Conservation (phyloP, 2,888 invertebrate species). For the Epinotia demarniana region DNA sequence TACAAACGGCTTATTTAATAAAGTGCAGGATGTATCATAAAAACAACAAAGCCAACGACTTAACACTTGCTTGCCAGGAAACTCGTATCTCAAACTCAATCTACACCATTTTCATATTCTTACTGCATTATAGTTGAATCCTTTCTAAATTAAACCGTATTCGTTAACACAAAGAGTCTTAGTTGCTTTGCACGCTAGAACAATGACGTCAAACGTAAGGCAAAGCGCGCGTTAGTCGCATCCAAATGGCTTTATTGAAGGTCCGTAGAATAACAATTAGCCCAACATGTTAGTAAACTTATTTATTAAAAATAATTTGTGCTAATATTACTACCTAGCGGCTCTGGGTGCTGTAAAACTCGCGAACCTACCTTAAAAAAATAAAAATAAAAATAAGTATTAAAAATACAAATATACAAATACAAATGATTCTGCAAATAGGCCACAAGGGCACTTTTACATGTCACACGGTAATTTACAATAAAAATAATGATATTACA, state of each 20-base stretch:
- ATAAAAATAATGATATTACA: too few species aligned
- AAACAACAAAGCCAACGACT: constrained; percentile 17
- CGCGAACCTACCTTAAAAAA: too few species aligned
- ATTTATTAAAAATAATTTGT: constrained; percentile 11
- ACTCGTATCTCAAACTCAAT: constrained; percentile 54
- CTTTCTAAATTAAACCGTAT: constrained; percentile 39
- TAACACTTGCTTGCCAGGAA: constrained; percentile 46
- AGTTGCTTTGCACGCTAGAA: constrained; percentile 39
- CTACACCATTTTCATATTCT: constrained; percentile 51
- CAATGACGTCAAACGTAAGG: constrained; percentile 56
- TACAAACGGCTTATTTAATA: constrained; percentile 11
- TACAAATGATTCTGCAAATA: too few species aligned
- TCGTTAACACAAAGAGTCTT: constrained; percentile 2
- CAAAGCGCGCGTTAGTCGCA: constrained; percentile 59
- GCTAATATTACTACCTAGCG: background rate
- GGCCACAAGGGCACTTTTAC: too few species aligned
- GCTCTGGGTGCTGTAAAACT: too few species aligned
- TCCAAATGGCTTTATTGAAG: constrained; percentile 64
- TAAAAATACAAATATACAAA: too few species aligned
- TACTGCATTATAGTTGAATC: constrained; percentile 40
- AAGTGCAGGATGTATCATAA: constrained; percentile 5
- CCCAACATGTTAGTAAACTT: constrained; percentile 44
- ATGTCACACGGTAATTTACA: too few species aligned
- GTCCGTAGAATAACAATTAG: constrained; percentile 59
- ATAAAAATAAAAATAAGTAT: too few species aligned